These are phyloP conservation scores for Rhinoderma darwinii DNA, from an alignment of 2,113 vertebrate species.

Conservation along the genomic window DNA sequence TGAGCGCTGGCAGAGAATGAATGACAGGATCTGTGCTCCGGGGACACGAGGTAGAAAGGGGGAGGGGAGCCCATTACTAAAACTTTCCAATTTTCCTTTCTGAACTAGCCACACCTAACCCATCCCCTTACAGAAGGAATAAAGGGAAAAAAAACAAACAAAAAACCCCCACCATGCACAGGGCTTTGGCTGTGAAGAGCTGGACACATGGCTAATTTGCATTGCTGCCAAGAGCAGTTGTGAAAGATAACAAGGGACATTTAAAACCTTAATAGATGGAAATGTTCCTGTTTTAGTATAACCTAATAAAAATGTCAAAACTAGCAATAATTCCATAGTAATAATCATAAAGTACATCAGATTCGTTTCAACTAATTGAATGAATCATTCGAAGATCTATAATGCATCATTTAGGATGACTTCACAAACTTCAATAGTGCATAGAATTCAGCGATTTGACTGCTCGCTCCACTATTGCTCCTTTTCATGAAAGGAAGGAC, in stretches of 20 bases:
- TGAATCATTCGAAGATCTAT: too few relatives aligned
- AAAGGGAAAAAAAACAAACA: neutral
- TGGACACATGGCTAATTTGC: slow-evolving; percentile 99
- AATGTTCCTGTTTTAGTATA: too few relatives aligned
- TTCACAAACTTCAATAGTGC: too few relatives aligned
- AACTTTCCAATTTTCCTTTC: slow-evolving; percentile 66
- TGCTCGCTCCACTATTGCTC: too few relatives aligned
- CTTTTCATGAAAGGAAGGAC: too few relatives aligned
- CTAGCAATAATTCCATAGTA: too few relatives aligned
- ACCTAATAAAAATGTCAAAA: too few relatives aligned
- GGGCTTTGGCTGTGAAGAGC: slow-evolving; percentile 79
- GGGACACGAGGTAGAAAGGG: slow-evolving; percentile 77
- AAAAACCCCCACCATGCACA: neutral
- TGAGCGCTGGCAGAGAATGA: slow-evolving; percentile 95
- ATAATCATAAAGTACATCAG: too few relatives aligned
- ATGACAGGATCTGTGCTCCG: slow-evolving; percentile 87
- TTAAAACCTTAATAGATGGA: too few relatives aligned
- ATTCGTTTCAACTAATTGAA: too few relatives aligned
- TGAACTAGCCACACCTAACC: slow-evolving; percentile 45
- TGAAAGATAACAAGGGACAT: neutral
- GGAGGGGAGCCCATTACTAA: slow-evolving; percentile 66
- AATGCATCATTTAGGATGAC: too few relatives aligned
- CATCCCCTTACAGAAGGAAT: neutral
- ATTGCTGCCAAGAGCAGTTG: slow-evolving; percentile 83
- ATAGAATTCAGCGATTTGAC: too few relatives aligned